These are phyloP conservation scores for Lochmaea capreae DNA, from an alignment of 2,888 invertebrate species.

Conservation along the genomic window DNA sequence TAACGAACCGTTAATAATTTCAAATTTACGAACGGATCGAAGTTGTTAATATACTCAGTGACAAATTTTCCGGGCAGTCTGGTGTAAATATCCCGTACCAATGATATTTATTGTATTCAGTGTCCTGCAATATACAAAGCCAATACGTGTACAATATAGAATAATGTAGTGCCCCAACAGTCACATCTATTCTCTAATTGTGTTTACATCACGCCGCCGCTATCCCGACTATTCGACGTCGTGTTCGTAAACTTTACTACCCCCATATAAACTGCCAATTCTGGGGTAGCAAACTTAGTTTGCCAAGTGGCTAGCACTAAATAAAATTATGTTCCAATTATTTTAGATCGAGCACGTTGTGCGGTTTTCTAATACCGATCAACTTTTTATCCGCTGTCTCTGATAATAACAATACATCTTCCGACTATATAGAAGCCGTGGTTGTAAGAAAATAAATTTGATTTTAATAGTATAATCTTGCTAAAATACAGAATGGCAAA, in stretches of 20 bases:
- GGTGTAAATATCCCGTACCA: constrained; percentile 40
- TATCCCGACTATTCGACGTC: constrained; percentile 51
- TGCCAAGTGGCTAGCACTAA: constrained; percentile 53
- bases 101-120: constrained; percentile 46
- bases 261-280: constrained; percentile 55
- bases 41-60: constrained; percentile 44
- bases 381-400: constrained; percentile 34
- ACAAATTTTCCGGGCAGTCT: constrained; percentile 45
- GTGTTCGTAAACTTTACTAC: constrained; percentile 54
- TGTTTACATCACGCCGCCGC: constrained; percentile 55
- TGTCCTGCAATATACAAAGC: constrained; percentile 47
- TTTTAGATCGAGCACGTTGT: constrained; percentile 36
- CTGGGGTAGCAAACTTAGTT: constrained; percentile 53
- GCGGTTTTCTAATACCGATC: constrained; percentile 31
- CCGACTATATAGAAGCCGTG: background rate
- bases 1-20: constrained; percentile 35
- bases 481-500: no score
- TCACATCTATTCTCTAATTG: constrained; percentile 58
- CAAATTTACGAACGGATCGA: constrained; percentile 36
- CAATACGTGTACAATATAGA: constrained; percentile 55
- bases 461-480: background rate
- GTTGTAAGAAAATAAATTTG: background rate
- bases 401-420: constrained; percentile 23
- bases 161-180: constrained; percentile 56
- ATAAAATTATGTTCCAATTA: constrained; percentile 55